Evolutionary conservation across 2,113 vertebrate genomes (phyloP), one percentile per base, ranked within the genome.

Genomic region (Phyllostomus discolor): DNA sequence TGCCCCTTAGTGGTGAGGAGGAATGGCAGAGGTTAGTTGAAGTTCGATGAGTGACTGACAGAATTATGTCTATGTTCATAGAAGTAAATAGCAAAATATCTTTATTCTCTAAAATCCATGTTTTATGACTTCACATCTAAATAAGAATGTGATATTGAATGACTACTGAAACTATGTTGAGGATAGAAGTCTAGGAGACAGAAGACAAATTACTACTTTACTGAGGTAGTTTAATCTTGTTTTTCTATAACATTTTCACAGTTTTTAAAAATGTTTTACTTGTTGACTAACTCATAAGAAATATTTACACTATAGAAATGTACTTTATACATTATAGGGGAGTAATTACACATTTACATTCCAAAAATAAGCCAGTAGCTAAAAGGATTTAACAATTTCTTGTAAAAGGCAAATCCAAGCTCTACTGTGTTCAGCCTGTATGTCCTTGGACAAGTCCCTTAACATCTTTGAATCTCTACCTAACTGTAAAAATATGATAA

Each of bases 1-100:
- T 97, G 97, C 97, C 97, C 90, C 97, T 96, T 96, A 97, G 96
- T 96, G 95, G 96, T 96, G 89, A 97, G 89, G 93, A 72, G 57
- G 48, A 95, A 57, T 76, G 94, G 76, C 94, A 93, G 70, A 97
- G 97, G 88, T 96, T 95, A 96, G 85, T 26, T 91, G 81, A 97
- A 92, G 67, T 75, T 70, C 72, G 93, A 79, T 66, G 80, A 91
- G 79, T 70, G 57, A 95, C 64, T 81, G 94, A 94, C 79, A 96
- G 67, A 84, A 80, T 96, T 76, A 82, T 64, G 7, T 79, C 54
- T 95, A 19, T 72, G 70, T 67, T 95, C 72, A 83, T 24, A 83
- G 33, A 73, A n/a, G 33, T 96, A 91, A 91, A 86, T 66, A 94
- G 9, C 17, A 93, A 88, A 95, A 50, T 91, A 89, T 66, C 24